phyloP scores from a whole-genome alignment of 64 coral and sea anemone genomes.

The Dendronephthya gigantea region DNA sequence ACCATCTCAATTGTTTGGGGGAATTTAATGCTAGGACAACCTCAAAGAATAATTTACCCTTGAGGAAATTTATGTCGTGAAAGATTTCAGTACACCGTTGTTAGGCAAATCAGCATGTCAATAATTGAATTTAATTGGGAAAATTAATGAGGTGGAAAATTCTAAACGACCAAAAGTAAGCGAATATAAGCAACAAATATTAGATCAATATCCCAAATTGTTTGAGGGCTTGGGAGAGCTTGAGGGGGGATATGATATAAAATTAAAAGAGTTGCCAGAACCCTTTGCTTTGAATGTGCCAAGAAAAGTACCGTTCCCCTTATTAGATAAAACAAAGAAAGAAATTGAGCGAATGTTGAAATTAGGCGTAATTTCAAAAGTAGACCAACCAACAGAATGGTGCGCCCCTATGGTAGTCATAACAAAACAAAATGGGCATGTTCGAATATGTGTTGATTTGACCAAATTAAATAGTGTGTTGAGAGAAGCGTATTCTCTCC shows the following conservation, averaged over 20 bases:
- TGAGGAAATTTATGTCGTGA: not conserved
- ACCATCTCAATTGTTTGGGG: no score
- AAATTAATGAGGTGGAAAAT: not conserved
- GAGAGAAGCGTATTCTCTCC: not conserved
- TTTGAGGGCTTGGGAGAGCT: constrained; percentile 24
- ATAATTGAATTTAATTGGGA: not conserved
- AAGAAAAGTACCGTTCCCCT: not conserved
- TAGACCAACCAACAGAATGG: not conserved
- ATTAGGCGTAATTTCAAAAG: not conserved
- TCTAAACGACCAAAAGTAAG: not conserved
- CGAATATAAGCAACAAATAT: not conserved
- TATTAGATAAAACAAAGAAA: not conserved
- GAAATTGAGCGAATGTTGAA: not conserved
- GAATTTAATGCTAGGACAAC: no score
- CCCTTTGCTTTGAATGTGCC: not conserved
- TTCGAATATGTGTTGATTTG: not conserved
- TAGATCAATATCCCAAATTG: constrained; percentile 9
- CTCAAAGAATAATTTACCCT: not conserved
- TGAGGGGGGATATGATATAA: constrained; percentile 19
- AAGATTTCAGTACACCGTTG: not conserved
- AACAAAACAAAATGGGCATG: not conserved
- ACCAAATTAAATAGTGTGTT: not conserved
- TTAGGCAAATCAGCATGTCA: not conserved
- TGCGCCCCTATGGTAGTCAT: not conserved
- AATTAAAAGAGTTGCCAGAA: not conserved